Evolutionary conservation across 92 coral and sea anemone species (phyloP), one percentile per base, ranked within the genome.

Genomic region (Phenganax subtilis): DNA sequence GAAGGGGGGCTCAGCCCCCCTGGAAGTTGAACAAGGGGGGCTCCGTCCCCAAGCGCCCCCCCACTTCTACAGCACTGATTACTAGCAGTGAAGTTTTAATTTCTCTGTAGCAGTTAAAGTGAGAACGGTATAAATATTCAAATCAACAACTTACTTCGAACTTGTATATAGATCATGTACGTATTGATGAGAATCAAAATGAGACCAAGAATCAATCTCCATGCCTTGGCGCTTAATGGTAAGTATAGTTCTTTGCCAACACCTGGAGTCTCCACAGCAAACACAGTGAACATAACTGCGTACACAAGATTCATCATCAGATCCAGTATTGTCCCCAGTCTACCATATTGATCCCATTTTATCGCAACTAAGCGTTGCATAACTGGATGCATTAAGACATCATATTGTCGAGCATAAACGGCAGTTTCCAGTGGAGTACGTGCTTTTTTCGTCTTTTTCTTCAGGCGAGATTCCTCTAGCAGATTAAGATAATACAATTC

Each of bases 311-410:
- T 91, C 55, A 84, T 65, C 63, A 90, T 57, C 52, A 86, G 89
- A 77, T 94, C 97, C n/a, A 91, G 66, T 89, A 96, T 90, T 73
- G 97, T 97, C 62, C 97, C 90, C 58, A 85, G 80, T 82, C 77
- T 88, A n/a, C 97, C 98, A 85, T 89, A 94, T 25, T 75, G 87
- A 75, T 86, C 86, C 98, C 98, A 94, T 76, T 94, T 94, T 63
- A 92, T 90, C 66, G 86, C 78, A 14, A 94, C 88, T n/a, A 94
- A 88, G 20, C 97, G 88, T 80, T 92, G 98, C 86, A 91, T 90
- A 30, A 92, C 97, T 53, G 98, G 98, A 64, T 94, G 98, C 98
- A 94, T 94, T 16, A 94, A 87, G 5, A 94, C 82, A 58, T 91
- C 97, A 87, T 91, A 94, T 91, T 91, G 97, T 83, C 89, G 90